Evolutionary conservation across 2,113 vertebrate genomes (phyloP).

Genomic region (Zingel zingel): DNA sequence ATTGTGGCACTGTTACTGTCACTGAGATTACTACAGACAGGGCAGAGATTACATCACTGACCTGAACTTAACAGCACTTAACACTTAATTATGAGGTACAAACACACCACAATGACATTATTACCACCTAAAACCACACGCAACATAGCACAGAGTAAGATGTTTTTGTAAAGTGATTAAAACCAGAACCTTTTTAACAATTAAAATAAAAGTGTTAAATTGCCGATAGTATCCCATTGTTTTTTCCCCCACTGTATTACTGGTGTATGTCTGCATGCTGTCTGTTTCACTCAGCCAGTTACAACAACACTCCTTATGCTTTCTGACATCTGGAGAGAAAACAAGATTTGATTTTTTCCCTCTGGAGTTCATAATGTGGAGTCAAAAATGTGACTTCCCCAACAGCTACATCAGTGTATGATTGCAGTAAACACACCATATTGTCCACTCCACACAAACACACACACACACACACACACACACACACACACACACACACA

Average conservation of each 20-base stretch:
- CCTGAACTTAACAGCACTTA: conserved; percentile 32
- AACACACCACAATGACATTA: not conserved
- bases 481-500: not conserved
- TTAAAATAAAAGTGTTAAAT: not conserved
- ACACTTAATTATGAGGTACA: conserved; percentile 24
- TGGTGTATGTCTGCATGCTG: conserved; percentile 34
- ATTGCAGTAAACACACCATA: conserved; percentile 20
- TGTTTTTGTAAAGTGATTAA: conserved; percentile 15
- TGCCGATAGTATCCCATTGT: not conserved
- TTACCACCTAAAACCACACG: not conserved
- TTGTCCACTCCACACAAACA: not conserved
- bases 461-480: not conserved
- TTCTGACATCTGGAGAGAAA: conserved; percentile 66
- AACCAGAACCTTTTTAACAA: not conserved
- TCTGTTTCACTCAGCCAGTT: conserved; percentile 34
- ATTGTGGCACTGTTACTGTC: conserved; percentile 9
- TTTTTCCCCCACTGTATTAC: not conserved
- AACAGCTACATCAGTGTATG: conserved; percentile 29
- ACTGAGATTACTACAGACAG: conserved; percentile 11
- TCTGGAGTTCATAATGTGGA: conserved; percentile 40
- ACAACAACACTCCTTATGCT: conserved; percentile 35
- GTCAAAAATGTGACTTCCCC: conserved; percentile 48
- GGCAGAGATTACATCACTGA: conserved; percentile 27
- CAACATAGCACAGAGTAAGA: not conserved
- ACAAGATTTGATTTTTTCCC: conserved; percentile 52